These are phyloP conservation scores for Ophioderma brevispina DNA, from an alignment of 35 echinoderm and acorn worm species.

Conservation along the genomic window DNA sequence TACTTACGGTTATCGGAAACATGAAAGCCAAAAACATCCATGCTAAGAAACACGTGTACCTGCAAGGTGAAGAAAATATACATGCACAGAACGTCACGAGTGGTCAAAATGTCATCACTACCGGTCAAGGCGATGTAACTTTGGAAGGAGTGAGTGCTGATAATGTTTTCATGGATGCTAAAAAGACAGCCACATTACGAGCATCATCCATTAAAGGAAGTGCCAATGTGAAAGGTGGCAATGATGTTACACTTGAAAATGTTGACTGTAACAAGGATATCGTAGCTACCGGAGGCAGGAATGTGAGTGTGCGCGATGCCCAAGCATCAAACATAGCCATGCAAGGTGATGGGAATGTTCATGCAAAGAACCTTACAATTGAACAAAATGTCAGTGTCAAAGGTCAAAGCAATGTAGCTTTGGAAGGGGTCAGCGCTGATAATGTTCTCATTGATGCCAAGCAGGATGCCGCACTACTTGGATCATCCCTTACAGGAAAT, in stretches of 20 bases:
- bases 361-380: not conserved
- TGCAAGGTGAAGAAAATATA: not conserved
- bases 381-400: not conserved
- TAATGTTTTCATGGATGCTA: not conserved
- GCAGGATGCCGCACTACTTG: not conserved
- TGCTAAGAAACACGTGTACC: not conserved
- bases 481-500: not conserved
- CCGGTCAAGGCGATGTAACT: not conserved
- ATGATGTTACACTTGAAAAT: too few species aligned
- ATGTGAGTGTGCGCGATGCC: too few species aligned
- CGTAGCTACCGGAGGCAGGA: too few species aligned
- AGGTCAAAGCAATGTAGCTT: not conserved
- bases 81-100: not conserved
- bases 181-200: not conserved
- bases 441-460: not conserved
- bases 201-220: not conserved
- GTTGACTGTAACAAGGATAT: too few species aligned
- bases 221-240: not conserved
- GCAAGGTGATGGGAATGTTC: not conserved
- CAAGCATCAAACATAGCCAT: too few species aligned
- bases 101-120: not conserved
- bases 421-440: not conserved
- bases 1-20: not conserved
- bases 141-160: not conserved
- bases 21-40: not conserved